Base-by-base conservation (phyloP, 37 sponge, comb jelly and placozoan genomes). In the Beroe ovata region DNA sequence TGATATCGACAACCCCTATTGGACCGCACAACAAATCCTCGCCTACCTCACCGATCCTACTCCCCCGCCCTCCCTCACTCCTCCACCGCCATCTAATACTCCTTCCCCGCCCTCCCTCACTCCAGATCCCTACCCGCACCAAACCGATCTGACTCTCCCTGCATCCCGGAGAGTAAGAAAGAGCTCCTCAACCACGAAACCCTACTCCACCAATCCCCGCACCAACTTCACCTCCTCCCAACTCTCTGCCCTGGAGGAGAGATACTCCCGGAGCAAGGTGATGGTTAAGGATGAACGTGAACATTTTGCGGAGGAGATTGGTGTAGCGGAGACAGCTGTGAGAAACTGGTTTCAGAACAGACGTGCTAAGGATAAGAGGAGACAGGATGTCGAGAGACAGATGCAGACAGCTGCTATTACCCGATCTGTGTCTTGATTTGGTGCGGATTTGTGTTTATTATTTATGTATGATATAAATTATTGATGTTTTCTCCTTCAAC, bases 281-380 rank as follows among this genome's bases (percentile, higher is more conserved):
- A 77, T 77, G 22, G 47, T 20, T 1, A 77, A 36, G 84, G 54
- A 77, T n/a, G 84, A 77, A 54, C 21, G 84, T 42, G 54, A 39
- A 28, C 54, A 40, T 42, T 1, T 77, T 1, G 84, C 84, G 1
- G 84, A 39, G 25, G 23, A 42, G 84, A 77, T 77, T 25, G 84
- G 47, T 3, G 8, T 77, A 3, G 28, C 84, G n/a, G 38, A 77
- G 25, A 19, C 11, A 21, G 21, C 54, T 25, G 11, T 77, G 3
- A 8, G 84, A 25, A 77, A 8, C 84, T 77, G 84, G 84, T 77
- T 77, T 25, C 84, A 77, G 84, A 77, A 77, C 84, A 77, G 84
- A 77, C 41, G 84, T 4, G 84, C 84, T 18, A 39, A 29, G 84
- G 28, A 77, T 42, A 77, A 41, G 84, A 77, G 38, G 84, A 38